phyloP scores from a whole-genome alignment of 2,797 vertebrate genomes.

The Melanogrammus aeglefinus region DNA sequence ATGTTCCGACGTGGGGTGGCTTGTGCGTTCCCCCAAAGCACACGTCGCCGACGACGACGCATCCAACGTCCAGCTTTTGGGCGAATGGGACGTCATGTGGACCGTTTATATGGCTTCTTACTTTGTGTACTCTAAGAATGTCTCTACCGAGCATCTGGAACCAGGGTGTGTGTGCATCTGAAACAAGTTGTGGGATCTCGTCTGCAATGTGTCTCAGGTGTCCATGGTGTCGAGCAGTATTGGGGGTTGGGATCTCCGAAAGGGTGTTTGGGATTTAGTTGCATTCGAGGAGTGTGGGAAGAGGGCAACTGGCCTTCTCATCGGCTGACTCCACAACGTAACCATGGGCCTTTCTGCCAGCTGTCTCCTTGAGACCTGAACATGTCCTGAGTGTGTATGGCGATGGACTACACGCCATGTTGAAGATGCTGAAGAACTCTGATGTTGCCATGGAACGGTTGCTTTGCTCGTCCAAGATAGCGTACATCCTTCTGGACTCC shows the following conservation, averaged over 20 bases:
- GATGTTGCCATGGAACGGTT: no score
- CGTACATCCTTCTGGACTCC: no score
- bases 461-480: no score
- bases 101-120: no score
- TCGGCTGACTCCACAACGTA: not conserved
- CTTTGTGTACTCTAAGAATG: not conserved
- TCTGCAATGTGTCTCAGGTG: not conserved
- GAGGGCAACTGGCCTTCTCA: not conserved
- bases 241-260: not conserved
- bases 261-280: not conserved
- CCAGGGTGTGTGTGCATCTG: no score
- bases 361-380: not conserved
- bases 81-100: no score
- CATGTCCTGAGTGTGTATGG: not conserved
- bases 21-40: not conserved
- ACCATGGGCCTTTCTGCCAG: not conserved
- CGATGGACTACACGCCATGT: no score
- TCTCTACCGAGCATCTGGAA: not conserved
- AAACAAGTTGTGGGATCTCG: not conserved
- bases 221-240: not conserved
- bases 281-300: not conserved
- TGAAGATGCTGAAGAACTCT: no score
- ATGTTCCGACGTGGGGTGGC: not conserved
- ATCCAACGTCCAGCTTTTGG: no score
- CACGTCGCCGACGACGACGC: not conserved